Percentiles rank a stretch among this genome's conserved stretches.
Conservation (phyloP, 2,888 invertebrate species). For the Ormia ochracea region DNA sequence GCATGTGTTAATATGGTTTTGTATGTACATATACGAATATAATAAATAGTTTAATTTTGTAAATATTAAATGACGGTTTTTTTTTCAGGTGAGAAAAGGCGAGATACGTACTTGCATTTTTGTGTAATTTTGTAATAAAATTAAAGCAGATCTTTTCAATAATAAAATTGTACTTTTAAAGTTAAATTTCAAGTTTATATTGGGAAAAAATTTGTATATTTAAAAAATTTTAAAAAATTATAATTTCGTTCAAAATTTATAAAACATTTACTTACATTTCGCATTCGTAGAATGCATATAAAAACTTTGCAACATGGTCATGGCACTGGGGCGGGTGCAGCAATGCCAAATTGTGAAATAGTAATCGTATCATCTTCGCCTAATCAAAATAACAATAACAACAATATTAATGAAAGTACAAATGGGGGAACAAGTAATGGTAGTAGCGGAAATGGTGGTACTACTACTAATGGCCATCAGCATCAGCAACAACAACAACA, state of each 20-base stretch:
- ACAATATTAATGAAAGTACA: conserved; percentile 64
- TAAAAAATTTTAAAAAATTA: conserved; percentile 34
- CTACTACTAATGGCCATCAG: conserved; percentile 68
- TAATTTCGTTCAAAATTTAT: conserved; percentile 10
- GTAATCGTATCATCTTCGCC: conserved; percentile 75
- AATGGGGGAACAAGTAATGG: conserved; percentile 63
- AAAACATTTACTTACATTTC: not conserved
- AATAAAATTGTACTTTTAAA: conserved; percentile 28
- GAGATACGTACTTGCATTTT: conserved; percentile 25
- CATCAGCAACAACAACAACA: conserved; percentile 71
- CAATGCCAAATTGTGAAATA: conserved; percentile 76
- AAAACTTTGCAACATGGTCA: conserved; percentile 74
- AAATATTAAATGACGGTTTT: not conserved
- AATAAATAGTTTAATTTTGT: not conserved
- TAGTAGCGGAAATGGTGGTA: conserved; percentile 66
- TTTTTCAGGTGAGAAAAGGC: conserved; percentile 31
- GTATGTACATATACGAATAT: too few relatives aligned
- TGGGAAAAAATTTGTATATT: conserved; percentile 13
- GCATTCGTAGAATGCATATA: conserved; percentile 70
- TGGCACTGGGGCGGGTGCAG: conserved; percentile 69
- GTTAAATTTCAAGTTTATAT: conserved; percentile 22
- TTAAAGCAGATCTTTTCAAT: conserved; percentile 4
- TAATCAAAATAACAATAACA: conserved; percentile 67
- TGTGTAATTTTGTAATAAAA: not conserved
- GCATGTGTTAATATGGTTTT: too few relatives aligned